Percentiles rank a stretch among this genome's conserved stretches.
phyloP scores from a whole-genome alignment of 2,888 invertebrate genomes.

The Blomia tropicalis region DNA sequence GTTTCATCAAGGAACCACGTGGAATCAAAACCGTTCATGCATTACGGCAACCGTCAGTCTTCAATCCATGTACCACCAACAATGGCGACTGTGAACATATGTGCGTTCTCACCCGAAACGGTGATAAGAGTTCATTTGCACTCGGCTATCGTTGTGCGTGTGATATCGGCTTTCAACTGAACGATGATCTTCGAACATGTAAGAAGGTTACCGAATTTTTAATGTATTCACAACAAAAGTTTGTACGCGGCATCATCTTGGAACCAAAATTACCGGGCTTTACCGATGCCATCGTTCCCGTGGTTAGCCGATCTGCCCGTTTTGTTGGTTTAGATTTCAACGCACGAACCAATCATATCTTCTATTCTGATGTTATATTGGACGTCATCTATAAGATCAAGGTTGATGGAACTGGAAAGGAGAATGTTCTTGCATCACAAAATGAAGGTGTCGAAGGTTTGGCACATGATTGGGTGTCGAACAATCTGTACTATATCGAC shows the following conservation, averaged over 20 bases:
- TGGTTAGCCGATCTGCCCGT: conserved; percentile 72
- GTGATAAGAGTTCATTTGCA: conserved; percentile 42
- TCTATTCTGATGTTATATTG: conserved; percentile 90
- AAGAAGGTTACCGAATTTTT: conserved; percentile 66
- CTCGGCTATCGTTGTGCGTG: conserved; percentile 81
- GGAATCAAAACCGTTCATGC: conserved; percentile 66
- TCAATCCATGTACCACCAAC: conserved; percentile 65
- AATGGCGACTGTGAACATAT: conserved; percentile 83
- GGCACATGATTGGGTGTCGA: conserved; percentile 87
- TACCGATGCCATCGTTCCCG: conserved; percentile 84
- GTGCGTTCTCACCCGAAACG: conserved; percentile 62
- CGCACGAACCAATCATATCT: conserved; percentile 71
- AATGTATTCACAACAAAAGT: conserved; percentile 75
- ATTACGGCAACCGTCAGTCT: conserved; percentile 42
- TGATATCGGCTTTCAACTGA: conserved; percentile 64
- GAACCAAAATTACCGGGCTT: conserved; percentile 39
- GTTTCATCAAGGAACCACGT: conserved; percentile 57
- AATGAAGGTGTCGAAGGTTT: conserved; percentile 92
- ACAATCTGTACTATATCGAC: conserved; percentile 87
- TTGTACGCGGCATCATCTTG: conserved; percentile 63
- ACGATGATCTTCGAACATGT: conserved; percentile 58
- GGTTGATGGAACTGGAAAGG: conserved; percentile 41
- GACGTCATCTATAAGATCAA: conserved; percentile 63
- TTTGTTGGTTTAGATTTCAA: conserved; percentile 92
- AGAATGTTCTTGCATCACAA: conserved; percentile 81